phyloP scores from a whole-genome alignment of 64 coral and sea anemone species.

The Actinia equina region DNA sequence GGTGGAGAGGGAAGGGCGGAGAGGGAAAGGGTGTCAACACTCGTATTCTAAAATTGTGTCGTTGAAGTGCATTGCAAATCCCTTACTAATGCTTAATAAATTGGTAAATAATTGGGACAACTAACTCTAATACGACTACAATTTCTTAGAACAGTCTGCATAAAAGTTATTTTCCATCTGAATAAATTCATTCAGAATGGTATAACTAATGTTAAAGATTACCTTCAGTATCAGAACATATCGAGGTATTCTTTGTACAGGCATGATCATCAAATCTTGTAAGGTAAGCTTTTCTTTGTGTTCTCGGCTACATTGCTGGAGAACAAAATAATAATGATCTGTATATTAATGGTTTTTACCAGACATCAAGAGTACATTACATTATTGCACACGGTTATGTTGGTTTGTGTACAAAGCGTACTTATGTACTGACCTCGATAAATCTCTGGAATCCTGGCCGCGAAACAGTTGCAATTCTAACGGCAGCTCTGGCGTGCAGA shows the following conservation, averaged over 20 bases:
- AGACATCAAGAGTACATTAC: no score
- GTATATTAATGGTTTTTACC: no score
- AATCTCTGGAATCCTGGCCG: constrained; percentile 85
- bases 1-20: no score
- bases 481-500: constrained; percentile 84
- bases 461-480: constrained; percentile 73
- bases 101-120: no score
- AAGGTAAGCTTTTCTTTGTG: constrained; percentile 86
- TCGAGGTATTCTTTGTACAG: constrained; percentile 97
- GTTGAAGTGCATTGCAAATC: no score
- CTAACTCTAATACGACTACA: no score
- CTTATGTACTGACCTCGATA: constrained; percentile 65
- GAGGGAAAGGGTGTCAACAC: no score
- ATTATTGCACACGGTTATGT: neutral
- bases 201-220: neutral
- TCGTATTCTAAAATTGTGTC: no score
- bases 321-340: neutral
- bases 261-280: constrained; percentile 98
- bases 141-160: no score
- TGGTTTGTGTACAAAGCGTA: neutral
- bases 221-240: constrained; percentile 93
- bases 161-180: no score
- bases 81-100: no score
- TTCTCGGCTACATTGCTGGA: constrained; percentile 80
- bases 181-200: no score